Base-by-base conservation (phyloP, 2,888 invertebrate species). In the Pseudococcus viburni region DNA sequence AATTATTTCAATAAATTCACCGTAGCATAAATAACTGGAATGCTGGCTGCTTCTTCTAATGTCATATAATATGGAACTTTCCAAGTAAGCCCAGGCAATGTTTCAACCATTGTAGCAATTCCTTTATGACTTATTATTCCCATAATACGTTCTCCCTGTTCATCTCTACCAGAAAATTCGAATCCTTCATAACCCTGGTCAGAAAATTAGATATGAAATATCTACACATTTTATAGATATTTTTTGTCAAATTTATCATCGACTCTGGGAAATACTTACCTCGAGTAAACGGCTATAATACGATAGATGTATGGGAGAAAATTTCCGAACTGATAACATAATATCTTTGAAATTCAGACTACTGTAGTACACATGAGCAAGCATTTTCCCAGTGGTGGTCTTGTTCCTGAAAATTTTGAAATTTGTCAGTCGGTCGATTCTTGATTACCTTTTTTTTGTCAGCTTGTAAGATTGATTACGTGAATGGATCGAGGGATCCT, bases 301-400 rank as follows among this genome's bases (percentile, higher is more conserved):
- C 0, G 96, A 94, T 0, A 96, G 94, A 91, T 98, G 98, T 0
- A 94, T 94, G 8, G 96, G 95, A 8, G 96, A 95, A 8, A 99
- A 93, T 91, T 97, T 97, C 1, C 98, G 98, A 0, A 96, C 96
- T 0, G 98, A 96, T 0, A 97, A 93, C 99, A 99, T 98, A 0
- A 99, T 93, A 91, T 99, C 99, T 91, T 97, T 95, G 94, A 98
- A 99, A 92, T 99, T 99, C 15, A 99, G n/a, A 68, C 85, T 22
- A 46, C 48, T 68, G 46, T 89, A 51, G 46, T 39, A 73, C 15
- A 86, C 26, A 12, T 86, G 42, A 46, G 68, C 8, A 17, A 88
- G 42, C 19, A 0, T 22, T 85, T 85, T 85, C 51, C 17, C 85
- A 51, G 8, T 7, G 6, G 0, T 4, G n/a, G 0, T 64, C n/a